These are phyloP conservation scores for Cephalopterus ornatus DNA, from an alignment of 2,113 vertebrate species.

Conservation along the genomic window DNA sequence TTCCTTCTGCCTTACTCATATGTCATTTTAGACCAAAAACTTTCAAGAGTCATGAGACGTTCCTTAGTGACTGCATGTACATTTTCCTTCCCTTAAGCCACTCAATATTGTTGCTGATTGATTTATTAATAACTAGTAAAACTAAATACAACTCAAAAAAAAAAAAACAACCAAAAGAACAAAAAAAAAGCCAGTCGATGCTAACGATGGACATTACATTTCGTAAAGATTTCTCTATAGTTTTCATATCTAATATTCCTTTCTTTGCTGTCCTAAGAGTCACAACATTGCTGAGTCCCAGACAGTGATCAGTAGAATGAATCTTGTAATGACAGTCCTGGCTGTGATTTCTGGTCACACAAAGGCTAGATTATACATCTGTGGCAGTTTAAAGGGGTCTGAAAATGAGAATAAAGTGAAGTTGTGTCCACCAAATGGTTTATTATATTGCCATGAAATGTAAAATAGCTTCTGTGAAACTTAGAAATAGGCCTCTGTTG, in stretches of 20 bases:
- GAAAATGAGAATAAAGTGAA: constrained; percentile 14
- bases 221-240: not conserved
- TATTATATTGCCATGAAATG: not conserved
- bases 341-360: not conserved
- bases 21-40: not conserved
- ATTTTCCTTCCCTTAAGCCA: not conserved
- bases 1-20: not conserved
- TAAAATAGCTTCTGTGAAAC: not conserved
- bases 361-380: not conserved
- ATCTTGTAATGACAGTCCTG: not conserved
- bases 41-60: not conserved
- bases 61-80: not conserved
- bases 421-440: not conserved
- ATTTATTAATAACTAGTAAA: not conserved
- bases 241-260: not conserved
- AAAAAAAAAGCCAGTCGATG: not conserved
- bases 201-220: not conserved
- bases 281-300: not conserved
- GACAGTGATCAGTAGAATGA: not conserved
- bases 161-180: not conserved
- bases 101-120: not conserved
- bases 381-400: not conserved
- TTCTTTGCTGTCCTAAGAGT: not conserved
- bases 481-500: not conserved
- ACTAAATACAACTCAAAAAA: not conserved